These are phyloP conservation scores for Hypotaenidia philippensis DNA, from an alignment of 2,797 vertebrate genomes.

Conservation along the genomic window DNA sequence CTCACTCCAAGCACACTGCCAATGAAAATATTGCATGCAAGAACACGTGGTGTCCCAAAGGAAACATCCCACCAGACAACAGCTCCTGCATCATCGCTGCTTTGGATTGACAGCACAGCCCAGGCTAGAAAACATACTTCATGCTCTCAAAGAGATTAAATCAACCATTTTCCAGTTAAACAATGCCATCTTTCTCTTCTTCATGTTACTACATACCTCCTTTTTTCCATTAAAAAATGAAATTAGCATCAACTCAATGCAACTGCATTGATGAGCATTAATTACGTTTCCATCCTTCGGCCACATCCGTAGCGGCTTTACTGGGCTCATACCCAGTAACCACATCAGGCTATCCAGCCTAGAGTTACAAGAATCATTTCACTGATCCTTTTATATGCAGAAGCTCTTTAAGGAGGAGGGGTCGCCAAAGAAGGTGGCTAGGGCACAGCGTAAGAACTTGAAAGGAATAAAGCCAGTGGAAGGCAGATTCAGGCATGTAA, in stretches of 20 bases:
- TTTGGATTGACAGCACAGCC: background rate
- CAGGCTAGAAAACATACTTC: background rate
- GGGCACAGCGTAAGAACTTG: slow-evolving; percentile 29
- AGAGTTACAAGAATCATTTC: slow-evolving; percentile 17
- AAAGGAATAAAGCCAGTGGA: slow-evolving; percentile 63
- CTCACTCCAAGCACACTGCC: background rate
- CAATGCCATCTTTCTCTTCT: background rate
- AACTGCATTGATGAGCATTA: background rate
- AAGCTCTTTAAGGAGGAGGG: slow-evolving; percentile 44
- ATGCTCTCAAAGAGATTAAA: background rate
- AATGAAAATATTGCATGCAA: accelerated
- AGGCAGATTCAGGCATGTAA: slow-evolving; percentile 67
- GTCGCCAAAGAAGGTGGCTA: slow-evolving; percentile 42
- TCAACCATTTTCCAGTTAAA: no score
- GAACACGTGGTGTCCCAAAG: background rate
- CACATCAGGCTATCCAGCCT: background rate
- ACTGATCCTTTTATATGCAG: slow-evolving; percentile 63
- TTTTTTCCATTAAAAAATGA: background rate
- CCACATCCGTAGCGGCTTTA: background rate
- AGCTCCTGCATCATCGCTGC: background rate
- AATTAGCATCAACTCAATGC: background rate
- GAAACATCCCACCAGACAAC: background rate
- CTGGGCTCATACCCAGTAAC: background rate
- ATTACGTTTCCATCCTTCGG: background rate
- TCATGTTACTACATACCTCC: background rate